phyloP scores from a whole-genome alignment of 2,797 vertebrate species.

The Alosa sapidissima region DNA sequence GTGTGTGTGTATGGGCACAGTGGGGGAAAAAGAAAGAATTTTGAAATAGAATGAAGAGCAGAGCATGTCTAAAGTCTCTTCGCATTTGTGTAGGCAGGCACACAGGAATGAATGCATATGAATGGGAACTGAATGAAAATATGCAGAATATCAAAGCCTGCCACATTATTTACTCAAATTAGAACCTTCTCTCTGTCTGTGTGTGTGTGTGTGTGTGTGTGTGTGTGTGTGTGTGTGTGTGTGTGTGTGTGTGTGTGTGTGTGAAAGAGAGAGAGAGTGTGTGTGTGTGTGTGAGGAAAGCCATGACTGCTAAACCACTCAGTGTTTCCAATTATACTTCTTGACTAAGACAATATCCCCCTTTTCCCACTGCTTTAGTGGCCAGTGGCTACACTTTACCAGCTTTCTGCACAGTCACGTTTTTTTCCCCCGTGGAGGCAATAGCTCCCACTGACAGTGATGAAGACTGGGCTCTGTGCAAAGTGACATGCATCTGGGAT shows the following conservation, averaged over 20 bases:
- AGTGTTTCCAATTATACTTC: constrained; percentile 18
- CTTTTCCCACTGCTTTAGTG: not conserved
- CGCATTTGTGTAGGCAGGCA: not conserved
- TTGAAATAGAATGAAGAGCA: not conserved
- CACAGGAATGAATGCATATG: not conserved
- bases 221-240: not conserved
- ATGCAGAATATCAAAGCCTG: not conserved
- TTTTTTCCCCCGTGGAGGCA: not conserved
- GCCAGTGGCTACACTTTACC: not conserved
- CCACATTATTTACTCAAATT: constrained; percentile 1
- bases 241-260: not conserved
- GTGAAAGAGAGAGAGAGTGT: not conserved
- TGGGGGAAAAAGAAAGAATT: not conserved
- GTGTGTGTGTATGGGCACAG: not conserved
- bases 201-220: not conserved
- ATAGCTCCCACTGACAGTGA: not conserved
- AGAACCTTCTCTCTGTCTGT: not conserved
- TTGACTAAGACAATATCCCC: constrained; percentile 12
- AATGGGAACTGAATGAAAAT: constrained; percentile 6
- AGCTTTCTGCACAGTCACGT: not conserved
- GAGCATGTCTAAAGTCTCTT: not conserved
- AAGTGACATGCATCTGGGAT: not conserved
- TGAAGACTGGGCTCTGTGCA: not conserved
- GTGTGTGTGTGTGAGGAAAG: not conserved
- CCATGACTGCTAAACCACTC: constrained; percentile 21